Evolutionary conservation across 2,113 vertebrate species (phyloP), one percentile per base, ranked within the genome.

Genomic region (Notarius lentiginosus): DNA sequence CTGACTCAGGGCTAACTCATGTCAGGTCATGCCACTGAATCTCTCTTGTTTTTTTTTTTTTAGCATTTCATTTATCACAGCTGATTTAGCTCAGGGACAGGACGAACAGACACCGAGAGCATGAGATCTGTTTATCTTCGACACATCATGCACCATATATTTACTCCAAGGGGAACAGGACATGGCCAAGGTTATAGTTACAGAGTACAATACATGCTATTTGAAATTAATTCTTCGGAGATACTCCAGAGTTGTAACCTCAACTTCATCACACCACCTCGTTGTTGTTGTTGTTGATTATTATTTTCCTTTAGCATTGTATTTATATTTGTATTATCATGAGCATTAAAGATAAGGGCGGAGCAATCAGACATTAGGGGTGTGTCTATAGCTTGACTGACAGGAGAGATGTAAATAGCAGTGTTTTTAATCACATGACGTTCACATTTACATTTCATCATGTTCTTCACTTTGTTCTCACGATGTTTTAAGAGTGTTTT

Each of bases 1-100:
- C 86, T 87, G 83, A 89, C 68, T 85, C 79, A 89, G 88, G 58
- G 58, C 51, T 77, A 82, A 55, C 81, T 77, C 12, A 49, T 70
- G 17, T 73, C 75, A 81, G 88, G 85, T 81, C 73, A 14, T 61
- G 18, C 77, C 70, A 17, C 30, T 75, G 75, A 80, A 63, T 55
- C 61, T 66, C 82, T 73, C 20, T 34, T 76, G n/a, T n/a, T 80
- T 58, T 77, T 66, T 47, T 63, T 41, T 41, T 41, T 41, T 41
- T 41, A 41, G 34, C 34, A 41, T 83, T 66, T 53, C 79, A 85
- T 89, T 87, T n/a, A 82, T 85, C 88, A 87, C 24, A 65, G n/a
- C 53, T 66, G 27, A 55, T 77, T 82, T 82, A 87, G 51, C 58
- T 27, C 14, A 30, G 9, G 55, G 47, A 68, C 30, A 6, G 47